Evolutionary conservation across 2,113 vertebrate genomes (phyloP), one percentile per base, ranked within the genome.

Genomic region (Paradoxurus hermaphroditus): DNA sequence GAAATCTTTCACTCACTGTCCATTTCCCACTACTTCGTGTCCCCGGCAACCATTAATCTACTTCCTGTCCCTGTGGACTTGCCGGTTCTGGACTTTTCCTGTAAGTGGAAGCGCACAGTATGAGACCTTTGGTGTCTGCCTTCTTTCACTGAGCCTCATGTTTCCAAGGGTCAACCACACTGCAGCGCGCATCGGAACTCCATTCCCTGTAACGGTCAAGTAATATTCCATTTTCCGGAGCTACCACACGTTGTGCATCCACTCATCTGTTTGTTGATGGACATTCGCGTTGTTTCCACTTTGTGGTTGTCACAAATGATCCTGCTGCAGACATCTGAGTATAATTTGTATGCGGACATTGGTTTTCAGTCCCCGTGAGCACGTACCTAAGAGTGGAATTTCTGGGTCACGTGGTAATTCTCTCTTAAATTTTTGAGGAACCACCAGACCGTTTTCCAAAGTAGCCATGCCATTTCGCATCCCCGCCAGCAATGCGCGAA

Each of bases 181-280:
- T 19, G 2, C 18, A 12, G 13, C 3, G 25, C 3, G 0, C 7
- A n/a, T 27, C 16, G 23, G 53, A 15, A 19, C 3, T 23, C 16
- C 27, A 23, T 62, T 85, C 39, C 7, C 18, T 18, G 68, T 86
- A 18, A 25, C 4, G 65, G 25, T 15, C 7, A 27, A 44, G 25
- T 12, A 23, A 18, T 39, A 56, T 19, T 67, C 25, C 62, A 25
- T 46, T 56, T 31, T 41, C n/a, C 27, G 72, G 41, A 14, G 5
- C 16, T n/a, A 27, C 7, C 44, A 14, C 10, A 23, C 6, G 53
- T n/a, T 25, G 1, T 59, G 72, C n/a, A 18, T 36, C 5, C 8
- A n/a, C 18, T 34, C 73, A 65, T 59, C 62, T 75, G 29, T 44
- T 29, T 36, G 4, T 41, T 34, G 18, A n/a, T 87, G 21, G 25